Evolutionary conservation across 2,888 invertebrate genomes (phyloP).

Genomic region (Pogonocherus hispidulus): DNA sequence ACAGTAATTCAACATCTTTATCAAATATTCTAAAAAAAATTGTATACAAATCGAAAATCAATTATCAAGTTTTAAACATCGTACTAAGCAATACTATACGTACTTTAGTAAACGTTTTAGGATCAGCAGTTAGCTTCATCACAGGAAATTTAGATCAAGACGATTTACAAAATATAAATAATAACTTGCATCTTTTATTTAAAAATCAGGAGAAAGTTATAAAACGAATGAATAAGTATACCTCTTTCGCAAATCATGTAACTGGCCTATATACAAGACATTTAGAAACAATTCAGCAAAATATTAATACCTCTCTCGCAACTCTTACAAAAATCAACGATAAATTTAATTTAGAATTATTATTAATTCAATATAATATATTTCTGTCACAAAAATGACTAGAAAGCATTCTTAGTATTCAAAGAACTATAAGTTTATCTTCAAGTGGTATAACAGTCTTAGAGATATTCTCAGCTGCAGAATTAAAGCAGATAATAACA

Average conservation of each 20-base stretch:
- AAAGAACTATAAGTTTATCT: constrained; percentile 2
- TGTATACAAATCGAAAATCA: constrained; percentile 1
- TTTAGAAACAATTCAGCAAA: neutral
- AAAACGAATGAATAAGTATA: neutral
- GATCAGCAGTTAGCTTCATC: constrained; percentile 13
- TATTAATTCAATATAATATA: neutral
- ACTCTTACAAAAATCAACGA: neutral
- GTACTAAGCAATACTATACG: too few species aligned
- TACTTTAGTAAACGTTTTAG: constrained; percentile 8
- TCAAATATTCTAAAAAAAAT: constrained; percentile 1
- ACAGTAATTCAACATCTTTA: neutral
- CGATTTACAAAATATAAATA: constrained; percentile 14
- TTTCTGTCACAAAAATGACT: constrained; percentile 1
- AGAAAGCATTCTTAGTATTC: neutral
- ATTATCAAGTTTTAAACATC: neutral
- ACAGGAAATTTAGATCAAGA: constrained; percentile 25
- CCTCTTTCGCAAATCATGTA: neutral
- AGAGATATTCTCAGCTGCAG: neutral
- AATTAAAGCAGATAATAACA: neutral
- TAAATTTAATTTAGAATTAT: neutral
- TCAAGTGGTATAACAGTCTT: neutral
- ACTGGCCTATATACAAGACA: neutral
- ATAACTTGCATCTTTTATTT: constrained; percentile 4
- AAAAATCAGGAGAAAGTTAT: neutral
- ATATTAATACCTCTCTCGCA: constrained; percentile 2